A percentile compares a stretch with the other conserved stretches of the same genome.
Conservation (phyloP, 2,888 invertebrate species). For the Athetis lepigone region DNA sequence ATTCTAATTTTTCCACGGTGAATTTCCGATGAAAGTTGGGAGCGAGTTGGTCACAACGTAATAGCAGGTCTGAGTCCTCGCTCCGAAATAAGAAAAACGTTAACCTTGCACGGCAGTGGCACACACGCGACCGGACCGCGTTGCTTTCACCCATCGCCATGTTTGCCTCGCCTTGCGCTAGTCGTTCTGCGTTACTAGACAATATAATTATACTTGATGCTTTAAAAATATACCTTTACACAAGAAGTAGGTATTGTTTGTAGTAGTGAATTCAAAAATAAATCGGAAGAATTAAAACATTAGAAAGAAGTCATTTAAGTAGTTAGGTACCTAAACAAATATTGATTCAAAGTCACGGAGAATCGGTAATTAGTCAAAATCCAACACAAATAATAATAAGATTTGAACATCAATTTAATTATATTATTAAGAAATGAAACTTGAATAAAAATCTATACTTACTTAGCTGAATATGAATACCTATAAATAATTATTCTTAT, state of each 20-base stretch:
- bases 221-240: slow-evolving; percentile 18
- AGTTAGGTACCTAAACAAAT: too few species aligned
- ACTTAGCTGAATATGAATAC: too few species aligned
- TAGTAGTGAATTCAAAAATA: background rate
- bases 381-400: too few species aligned
- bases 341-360: too few species aligned
- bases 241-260: background rate
- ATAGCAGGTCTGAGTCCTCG: slow-evolving; percentile 79
- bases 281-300: background rate
- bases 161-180: slow-evolving; percentile 69
- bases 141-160: slow-evolving; percentile 86
- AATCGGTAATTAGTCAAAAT: too few species aligned
- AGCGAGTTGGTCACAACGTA: slow-evolving; percentile 75
- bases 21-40: slow-evolving; percentile 85
- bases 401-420: too few species aligned
- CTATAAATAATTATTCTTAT: slow-evolving; percentile 19
- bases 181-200: slow-evolving; percentile 78
- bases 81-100: slow-evolving; percentile 87
- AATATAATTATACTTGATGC: slow-evolving; percentile 71
- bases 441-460: too few species aligned
- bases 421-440: too few species aligned
- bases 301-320: background rate
- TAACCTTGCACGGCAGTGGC: slow-evolving; percentile 85
- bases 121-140: slow-evolving; percentile 79
- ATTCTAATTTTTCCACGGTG: slow-evolving; percentile 79